These are phyloP conservation scores for Ernsta delagoae DNA, from an alignment of 2,888 invertebrate genomes.

Conservation along the genomic window DNA sequence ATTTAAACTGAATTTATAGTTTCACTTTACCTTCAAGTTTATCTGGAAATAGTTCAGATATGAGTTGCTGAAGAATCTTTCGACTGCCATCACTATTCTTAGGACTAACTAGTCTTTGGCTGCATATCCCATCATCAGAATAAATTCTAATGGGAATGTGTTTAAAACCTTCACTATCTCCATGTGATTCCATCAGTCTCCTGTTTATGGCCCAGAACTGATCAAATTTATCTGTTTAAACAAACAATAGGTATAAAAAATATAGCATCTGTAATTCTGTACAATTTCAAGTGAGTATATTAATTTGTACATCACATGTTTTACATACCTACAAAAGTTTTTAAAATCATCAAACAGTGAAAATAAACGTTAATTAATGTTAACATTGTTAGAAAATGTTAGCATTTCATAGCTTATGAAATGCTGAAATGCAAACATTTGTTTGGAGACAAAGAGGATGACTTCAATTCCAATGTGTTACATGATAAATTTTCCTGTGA, in stretches of 20 bases:
- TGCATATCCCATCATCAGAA: conserved; percentile 88
- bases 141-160: conserved; percentile 96
- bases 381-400: too few species aligned
- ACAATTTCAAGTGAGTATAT: too few species aligned
- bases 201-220: conserved; percentile 99
- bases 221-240: conserved; percentile 95
- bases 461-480: too few species aligned
- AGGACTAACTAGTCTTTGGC: conserved; percentile 92
- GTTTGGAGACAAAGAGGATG: too few species aligned
- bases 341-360: too few species aligned
- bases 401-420: too few species aligned
- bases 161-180: conserved; percentile 92
- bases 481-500: too few species aligned
- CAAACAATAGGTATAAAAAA: background rate
- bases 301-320: too few species aligned
- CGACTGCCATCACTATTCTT: conserved; percentile 89
- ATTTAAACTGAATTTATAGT: background rate
- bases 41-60: conserved; percentile 88
- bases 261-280: too few species aligned
- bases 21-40: conserved; percentile 59
- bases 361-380: too few species aligned
- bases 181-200: conserved; percentile 95
- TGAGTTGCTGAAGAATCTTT: conserved; percentile 89
- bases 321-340: too few species aligned
- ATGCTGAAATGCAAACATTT: too few species aligned